Conservation (phyloP, 2,888 invertebrate genomes). For the Yponomeuta malinellus region DNA sequence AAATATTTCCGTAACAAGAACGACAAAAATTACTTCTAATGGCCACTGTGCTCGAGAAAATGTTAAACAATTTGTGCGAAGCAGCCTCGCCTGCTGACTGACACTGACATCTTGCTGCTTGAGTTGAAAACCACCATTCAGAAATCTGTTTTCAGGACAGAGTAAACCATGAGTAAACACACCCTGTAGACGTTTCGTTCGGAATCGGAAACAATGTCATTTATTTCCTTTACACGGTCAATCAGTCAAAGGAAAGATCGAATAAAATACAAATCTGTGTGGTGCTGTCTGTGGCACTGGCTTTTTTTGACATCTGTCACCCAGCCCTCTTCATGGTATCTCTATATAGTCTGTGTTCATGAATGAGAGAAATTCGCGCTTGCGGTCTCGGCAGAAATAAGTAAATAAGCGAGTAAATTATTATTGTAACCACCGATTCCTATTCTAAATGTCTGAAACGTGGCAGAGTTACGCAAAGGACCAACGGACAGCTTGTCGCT, state of each 20-base stretch:
- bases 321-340: no score
- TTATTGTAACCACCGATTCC: not conserved
- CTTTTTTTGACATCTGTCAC: no score
- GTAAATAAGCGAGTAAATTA: no score
- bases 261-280: not conserved
- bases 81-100: slow-evolving; percentile 20
- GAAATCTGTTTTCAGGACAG: not conserved
- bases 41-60: not conserved
- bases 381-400: not conserved
- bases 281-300: not conserved
- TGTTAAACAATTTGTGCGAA: slow-evolving; percentile 3
- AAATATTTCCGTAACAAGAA: not conserved
- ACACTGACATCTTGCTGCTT: slow-evolving; percentile 28
- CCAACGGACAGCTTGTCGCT: slow-evolving; percentile 81
- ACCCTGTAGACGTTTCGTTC: slow-evolving; percentile 6
- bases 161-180: not conserved
- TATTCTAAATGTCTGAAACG: slow-evolving; percentile 48
- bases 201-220: slow-evolving; percentile 14
- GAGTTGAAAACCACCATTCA: slow-evolving; percentile 8
- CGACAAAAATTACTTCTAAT: not conserved
- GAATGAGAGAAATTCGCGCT: no score
- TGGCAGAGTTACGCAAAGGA: slow-evolving; percentile 53
- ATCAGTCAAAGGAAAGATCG: not conserved
- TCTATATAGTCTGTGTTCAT: no score
- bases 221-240: not conserved